These are phyloP conservation scores for Drosophila triauraria DNA, from an alignment of 1,140 invertebrate genomes.

Conservation along the genomic window DNA sequence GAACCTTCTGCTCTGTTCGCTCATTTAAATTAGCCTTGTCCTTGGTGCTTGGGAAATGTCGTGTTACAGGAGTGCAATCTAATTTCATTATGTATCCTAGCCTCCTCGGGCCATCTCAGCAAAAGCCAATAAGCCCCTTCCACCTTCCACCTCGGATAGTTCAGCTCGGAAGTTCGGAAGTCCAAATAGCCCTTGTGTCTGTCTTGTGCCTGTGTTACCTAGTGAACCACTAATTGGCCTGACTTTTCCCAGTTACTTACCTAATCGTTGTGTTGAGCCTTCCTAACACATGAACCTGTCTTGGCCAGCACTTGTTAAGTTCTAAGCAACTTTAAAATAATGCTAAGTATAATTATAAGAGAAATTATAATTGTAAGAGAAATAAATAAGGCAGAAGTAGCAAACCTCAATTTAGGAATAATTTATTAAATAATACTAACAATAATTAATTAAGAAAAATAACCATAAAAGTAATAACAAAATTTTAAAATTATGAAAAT, in stretches of 20 bases:
- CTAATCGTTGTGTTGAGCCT: no score
- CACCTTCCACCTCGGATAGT: neutral
- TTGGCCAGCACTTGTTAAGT: no score
- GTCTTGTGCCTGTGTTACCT: neutral
- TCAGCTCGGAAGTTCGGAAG: neutral
- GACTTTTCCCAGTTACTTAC: neutral
- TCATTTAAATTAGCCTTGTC: slow-evolving; percentile 56
- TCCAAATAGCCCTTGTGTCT: neutral
- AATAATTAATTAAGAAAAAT: no score
- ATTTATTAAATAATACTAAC: no score
- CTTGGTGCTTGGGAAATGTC: slow-evolving; percentile 19
- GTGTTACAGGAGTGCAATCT: slow-evolving; percentile 24
- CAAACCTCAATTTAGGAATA: no score
- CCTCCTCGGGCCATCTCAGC: neutral
- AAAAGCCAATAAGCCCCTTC: slow-evolving; percentile 40
- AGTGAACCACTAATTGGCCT: neutral
- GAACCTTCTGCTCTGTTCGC: neutral
- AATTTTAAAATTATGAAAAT: no score
- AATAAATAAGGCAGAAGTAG: no score
- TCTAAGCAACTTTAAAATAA: no score
- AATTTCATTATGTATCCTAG: slow-evolving; percentile 41
- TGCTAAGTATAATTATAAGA: no score
- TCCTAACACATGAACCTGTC: no score
- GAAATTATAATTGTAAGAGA: no score
- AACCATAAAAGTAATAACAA: no score